Evolutionary conservation across 2,113 vertebrate species (phyloP).

Genomic region (Vulpes ferrilata): DNA sequence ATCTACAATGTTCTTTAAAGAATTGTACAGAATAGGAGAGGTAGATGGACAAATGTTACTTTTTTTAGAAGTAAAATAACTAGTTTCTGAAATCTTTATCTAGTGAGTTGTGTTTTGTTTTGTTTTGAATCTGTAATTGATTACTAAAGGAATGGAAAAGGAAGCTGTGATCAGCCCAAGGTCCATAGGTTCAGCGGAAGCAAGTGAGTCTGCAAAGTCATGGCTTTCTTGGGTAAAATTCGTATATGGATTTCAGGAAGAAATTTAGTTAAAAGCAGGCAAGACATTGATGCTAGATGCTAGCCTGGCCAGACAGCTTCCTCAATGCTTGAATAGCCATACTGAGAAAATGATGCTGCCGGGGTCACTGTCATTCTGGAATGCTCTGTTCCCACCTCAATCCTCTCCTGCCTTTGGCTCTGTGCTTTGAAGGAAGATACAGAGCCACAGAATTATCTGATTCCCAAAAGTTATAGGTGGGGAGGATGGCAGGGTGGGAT

Average conservation of each 20-base stretch:
- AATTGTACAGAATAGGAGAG: not conserved
- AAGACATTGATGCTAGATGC: not conserved
- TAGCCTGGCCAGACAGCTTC: not conserved
- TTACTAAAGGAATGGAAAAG: not conserved
- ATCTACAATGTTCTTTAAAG: not conserved
- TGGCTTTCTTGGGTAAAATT: not conserved
- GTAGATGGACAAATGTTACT: not conserved
- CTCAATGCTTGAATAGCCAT: not conserved
- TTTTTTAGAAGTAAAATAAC: not conserved
- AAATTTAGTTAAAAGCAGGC: not conserved
- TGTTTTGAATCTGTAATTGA: not conserved
- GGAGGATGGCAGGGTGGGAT: not conserved
- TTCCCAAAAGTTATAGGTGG: not conserved
- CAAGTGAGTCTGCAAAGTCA: accelerated
- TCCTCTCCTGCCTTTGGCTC: not conserved
- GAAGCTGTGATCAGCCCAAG: not conserved
- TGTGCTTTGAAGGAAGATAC: not conserved
- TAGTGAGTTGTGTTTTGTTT: not conserved
- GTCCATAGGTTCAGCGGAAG: not conserved
- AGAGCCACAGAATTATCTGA: not conserved
- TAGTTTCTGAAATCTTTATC: not conserved
- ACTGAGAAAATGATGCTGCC: not conserved
- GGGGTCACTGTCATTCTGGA: not conserved
- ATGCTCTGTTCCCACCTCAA: not conserved
- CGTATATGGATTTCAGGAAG: not conserved